A percentile compares a stretch with the other conserved stretches of the same genome.
Evolutionary conservation across 2,888 invertebrate genomes (phyloP).

Genomic region (Ectemnius lituratus): DNA sequence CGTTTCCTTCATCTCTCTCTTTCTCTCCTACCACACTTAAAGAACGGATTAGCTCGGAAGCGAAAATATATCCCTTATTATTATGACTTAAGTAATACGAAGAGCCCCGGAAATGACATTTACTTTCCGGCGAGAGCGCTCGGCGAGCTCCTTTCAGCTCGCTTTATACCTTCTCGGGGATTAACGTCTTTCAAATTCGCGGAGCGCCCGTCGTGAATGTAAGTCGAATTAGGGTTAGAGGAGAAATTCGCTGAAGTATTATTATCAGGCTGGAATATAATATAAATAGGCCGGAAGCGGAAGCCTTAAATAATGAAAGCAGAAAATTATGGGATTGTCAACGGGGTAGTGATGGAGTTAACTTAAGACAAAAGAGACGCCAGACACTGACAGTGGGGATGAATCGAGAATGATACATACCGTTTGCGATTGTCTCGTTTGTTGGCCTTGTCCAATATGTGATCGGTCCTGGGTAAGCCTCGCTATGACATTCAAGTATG

Average conservation of each 20-base stretch:
- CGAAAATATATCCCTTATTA: slow-evolving; percentile 7
- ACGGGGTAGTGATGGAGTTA: background rate
- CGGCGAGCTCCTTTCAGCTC: background rate
- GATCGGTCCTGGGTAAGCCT: slow-evolving; percentile 79
- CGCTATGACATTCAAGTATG: slow-evolving; percentile 78
- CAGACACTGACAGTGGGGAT: background rate
- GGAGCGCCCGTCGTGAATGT: background rate
- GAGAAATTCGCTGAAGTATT: background rate
- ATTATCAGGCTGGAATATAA: background rate
- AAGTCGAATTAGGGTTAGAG: slow-evolving; percentile 3
- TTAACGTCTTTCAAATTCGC: slow-evolving; percentile 8
- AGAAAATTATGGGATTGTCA: background rate
- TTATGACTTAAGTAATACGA: slow-evolving; percentile 1
- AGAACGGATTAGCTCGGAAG: slow-evolving; percentile 4
- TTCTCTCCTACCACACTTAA: background rate
- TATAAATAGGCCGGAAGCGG: background rate
- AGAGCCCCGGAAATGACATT: slow-evolving; percentile 1
- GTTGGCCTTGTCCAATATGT: slow-evolving; percentile 79
- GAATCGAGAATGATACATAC: slow-evolving; percentile 42
- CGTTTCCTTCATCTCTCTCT: no score
- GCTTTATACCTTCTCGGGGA: background rate
- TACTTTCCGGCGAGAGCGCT: background rate
- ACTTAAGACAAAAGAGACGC: background rate
- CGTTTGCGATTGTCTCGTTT: slow-evolving; percentile 68
- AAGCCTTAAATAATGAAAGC: no score